Evolutionary conservation across 2,797 vertebrate genomes (phyloP).

Genomic region (Alectoris magna): DNA sequence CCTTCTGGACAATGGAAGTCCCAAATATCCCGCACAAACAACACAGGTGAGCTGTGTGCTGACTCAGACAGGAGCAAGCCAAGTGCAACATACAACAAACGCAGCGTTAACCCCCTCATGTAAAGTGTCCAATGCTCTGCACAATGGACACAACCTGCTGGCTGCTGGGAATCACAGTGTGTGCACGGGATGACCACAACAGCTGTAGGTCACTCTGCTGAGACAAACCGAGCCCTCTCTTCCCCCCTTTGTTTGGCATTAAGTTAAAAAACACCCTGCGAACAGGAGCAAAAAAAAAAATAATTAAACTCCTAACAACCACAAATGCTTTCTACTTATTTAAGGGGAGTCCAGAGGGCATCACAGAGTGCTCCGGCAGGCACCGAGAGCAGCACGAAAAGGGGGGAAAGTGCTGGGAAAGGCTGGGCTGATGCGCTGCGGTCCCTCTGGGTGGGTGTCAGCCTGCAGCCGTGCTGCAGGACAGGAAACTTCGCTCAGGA

Average conservation of each 20-base stretch:
- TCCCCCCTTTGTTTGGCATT: conserved; percentile 46
- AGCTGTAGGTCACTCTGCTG: conserved; percentile 2
- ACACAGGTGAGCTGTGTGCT: neutral
- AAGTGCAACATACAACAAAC: neutral
- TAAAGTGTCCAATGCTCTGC: neutral
- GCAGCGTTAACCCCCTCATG: neutral
- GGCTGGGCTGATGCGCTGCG: neutral
- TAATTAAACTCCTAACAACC: neutral
- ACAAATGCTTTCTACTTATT: neutral
- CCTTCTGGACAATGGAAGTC: neutral
- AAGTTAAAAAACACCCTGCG: neutral
- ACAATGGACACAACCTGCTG: neutral
- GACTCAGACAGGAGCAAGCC: neutral
- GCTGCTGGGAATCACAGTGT: neutral
- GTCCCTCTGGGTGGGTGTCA: conserved; percentile 16
- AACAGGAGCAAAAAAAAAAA: neutral
- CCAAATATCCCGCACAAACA: neutral
- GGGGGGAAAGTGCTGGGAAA: conserved; percentile 45
- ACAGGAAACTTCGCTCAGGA: conserved; percentile 62
- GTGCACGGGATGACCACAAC: neutral
- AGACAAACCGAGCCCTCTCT: neutral
- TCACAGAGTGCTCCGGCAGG: neutral
- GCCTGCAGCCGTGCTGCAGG: neutral
- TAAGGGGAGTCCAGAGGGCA: neutral
- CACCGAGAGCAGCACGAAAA: neutral